phyloP scores from a whole-genome alignment of 1,140 invertebrate species.

The Danaus plexippus region DNA sequence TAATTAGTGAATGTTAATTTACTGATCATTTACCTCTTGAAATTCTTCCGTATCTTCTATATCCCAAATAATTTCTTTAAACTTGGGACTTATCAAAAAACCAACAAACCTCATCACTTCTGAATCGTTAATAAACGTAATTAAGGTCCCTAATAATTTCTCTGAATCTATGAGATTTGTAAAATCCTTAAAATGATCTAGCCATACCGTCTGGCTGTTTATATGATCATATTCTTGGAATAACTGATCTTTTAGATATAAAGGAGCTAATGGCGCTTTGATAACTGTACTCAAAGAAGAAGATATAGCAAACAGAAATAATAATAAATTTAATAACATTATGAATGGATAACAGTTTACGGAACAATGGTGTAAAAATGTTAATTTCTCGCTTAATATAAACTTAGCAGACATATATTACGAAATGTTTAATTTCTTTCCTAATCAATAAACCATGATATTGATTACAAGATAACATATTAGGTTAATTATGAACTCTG shows the following conservation, averaged over 20 bases:
- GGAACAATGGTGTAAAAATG: too few relatives aligned
- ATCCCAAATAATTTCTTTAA: conserved; percentile 26
- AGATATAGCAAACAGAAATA: too few relatives aligned
- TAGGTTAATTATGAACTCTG: too few relatives aligned
- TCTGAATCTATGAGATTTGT: conserved; percentile 26
- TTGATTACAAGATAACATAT: too few relatives aligned
- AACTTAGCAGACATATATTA: too few relatives aligned
- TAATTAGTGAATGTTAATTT: conserved; percentile 2
- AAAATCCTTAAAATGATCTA: conserved; percentile 28
- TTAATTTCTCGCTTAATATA: too few relatives aligned
- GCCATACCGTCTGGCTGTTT: conserved; percentile 1
- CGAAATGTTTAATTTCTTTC: too few relatives aligned
- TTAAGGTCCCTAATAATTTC: conserved; percentile 18
- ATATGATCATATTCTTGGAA: neutral
- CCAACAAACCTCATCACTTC: conserved; percentile 29
- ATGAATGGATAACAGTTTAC: too few relatives aligned
- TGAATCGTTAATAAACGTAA: conserved; percentile 26
- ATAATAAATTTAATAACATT: too few relatives aligned
- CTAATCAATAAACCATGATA: too few relatives aligned
- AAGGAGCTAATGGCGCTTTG: too few relatives aligned
- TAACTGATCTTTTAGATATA: neutral
- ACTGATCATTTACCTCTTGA: conserved; percentile 22
- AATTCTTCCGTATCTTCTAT: conserved; percentile 30
- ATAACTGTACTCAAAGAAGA: too few relatives aligned
- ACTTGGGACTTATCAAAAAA: conserved; percentile 25